Conservation (phyloP, 2,113 vertebrate species). For the Charadrius vociferus region DNA sequence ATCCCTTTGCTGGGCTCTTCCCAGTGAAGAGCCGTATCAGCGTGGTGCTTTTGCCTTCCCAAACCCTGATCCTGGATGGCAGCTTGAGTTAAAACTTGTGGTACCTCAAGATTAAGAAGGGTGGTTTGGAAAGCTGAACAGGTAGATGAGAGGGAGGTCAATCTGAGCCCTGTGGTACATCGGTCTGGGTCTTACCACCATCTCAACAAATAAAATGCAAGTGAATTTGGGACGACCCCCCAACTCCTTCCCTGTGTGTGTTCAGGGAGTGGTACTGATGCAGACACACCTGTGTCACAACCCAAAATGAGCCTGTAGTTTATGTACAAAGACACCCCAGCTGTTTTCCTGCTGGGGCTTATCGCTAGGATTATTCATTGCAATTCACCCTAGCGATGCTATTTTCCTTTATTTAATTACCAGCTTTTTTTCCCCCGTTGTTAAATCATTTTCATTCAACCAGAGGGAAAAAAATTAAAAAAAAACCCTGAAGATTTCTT, state of each 20-base stretch:
- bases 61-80: not conserved
- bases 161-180: not conserved
- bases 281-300: not conserved
- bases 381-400: not conserved
- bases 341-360: conserved; percentile 51
- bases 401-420: conserved; percentile 54
- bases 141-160: not conserved
- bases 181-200: not conserved
- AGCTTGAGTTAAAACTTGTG: not conserved
- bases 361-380: conserved; percentile 13
- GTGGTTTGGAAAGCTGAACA: not conserved
- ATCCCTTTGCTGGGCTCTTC: not conserved
- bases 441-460: conserved; percentile 52
- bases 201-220: not conserved
- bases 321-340: conserved; percentile 4
- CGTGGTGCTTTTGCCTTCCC: not conserved
- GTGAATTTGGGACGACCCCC: not conserved
- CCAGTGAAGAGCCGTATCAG: not conserved
- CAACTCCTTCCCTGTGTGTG: not conserved
- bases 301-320: not conserved
- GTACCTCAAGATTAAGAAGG: not conserved
- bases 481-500: not conserved
- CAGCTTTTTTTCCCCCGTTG: not conserved
- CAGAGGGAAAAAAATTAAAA: no score
- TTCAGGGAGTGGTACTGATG: not conserved